phyloP scores from a whole-genome alignment of 2,797 vertebrate species.

The Ara ararauna region DNA sequence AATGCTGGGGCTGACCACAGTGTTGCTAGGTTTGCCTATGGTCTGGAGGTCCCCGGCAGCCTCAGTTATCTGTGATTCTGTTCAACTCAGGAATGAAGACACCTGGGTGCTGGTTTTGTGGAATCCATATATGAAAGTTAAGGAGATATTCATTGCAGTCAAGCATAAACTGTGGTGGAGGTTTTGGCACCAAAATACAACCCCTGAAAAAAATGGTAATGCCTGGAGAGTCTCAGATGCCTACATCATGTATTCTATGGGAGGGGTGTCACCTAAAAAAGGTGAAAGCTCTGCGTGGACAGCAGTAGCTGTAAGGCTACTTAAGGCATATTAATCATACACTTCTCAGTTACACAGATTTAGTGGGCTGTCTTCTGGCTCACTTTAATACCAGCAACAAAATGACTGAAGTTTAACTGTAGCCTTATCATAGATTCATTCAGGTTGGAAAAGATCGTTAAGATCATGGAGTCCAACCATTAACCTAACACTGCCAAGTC shows the following conservation, averaged over 20 bases:
- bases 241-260: background rate
- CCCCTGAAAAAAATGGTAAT: background rate
- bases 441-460: background rate
- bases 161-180: background rate
- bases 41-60: rapidly evolving
- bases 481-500: background rate
- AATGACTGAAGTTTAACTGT: background rate
- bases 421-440: background rate
- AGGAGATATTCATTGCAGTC: background rate
- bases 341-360: background rate
- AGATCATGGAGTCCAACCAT: background rate
- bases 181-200: background rate
- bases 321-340: background rate
- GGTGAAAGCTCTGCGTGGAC: background rate
- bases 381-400: background rate
- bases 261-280: background rate
- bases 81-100: rapidly evolving
- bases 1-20: background rate
- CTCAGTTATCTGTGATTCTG: background rate
- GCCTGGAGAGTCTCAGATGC: background rate
- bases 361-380: background rate
- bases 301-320: background rate
- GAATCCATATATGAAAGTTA: background rate
- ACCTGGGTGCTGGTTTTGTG: background rate
- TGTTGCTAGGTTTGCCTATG: background rate